These are phyloP conservation scores for Tinamus guttatus DNA, from an alignment of 2,113 vertebrate genomes.

Conservation along the genomic window DNA sequence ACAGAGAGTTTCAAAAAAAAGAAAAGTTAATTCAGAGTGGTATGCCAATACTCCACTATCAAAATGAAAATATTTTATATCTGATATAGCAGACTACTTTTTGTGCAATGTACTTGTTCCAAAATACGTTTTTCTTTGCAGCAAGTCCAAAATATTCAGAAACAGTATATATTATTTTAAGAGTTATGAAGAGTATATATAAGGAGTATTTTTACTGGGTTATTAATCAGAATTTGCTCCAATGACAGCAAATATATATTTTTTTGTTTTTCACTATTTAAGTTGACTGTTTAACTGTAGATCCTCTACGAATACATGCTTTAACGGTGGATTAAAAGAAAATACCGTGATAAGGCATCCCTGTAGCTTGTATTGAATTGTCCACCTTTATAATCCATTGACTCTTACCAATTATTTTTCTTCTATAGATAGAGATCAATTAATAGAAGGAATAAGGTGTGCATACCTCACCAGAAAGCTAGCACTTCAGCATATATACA, in stretches of 20 bases:
- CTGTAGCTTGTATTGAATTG: not conserved
- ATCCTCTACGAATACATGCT: not conserved
- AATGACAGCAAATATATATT: not conserved
- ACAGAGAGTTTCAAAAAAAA: not conserved
- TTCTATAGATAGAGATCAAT: not conserved
- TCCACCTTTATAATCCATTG: not conserved
- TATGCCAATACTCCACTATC: not conserved
- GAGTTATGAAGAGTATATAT: not conserved
- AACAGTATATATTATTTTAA: not conserved
- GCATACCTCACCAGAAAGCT: not conserved
- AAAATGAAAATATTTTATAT: not conserved
- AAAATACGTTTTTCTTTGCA: not conserved
- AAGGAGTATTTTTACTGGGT: not conserved
- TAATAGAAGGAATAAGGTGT: not conserved
- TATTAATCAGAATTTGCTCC: not conserved
- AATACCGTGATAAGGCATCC: not conserved
- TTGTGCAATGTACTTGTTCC: not conserved
- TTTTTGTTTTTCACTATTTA: conserved; percentile 1
- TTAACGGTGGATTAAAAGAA: conserved; percentile 6
- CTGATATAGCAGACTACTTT: not conserved
- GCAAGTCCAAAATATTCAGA: not conserved
- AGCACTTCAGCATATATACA: not conserved
- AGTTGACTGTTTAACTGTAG: not conserved
- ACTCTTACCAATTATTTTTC: not conserved
- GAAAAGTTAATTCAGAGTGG: not conserved